Evolutionary conservation across 2,888 invertebrate genomes (phyloP), one percentile per base, ranked within the genome.

Genomic region (Trypoxylon attenuatum): DNA sequence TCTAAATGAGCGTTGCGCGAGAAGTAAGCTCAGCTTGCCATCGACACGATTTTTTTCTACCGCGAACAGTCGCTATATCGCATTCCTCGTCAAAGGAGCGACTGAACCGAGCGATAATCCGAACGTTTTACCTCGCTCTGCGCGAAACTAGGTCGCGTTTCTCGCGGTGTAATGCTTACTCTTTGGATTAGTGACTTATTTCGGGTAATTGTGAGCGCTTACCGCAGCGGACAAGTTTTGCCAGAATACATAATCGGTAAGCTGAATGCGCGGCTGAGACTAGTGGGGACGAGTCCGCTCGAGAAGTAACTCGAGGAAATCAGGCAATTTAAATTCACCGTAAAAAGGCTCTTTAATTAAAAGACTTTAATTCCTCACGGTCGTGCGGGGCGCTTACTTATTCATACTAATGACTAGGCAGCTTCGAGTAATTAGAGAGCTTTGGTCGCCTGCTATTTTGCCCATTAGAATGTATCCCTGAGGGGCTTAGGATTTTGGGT

Each of bases 321-420:
- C 78, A 83, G 81, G 82, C 80, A 82, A 84, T 84, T 84, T 84
- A 83, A 83, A 85, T 84, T 79, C 84, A 73, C 76, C 75, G 81
- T 79, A 82, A 84, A 83, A 81, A 80, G 77, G 75, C 73, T 75
- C 76, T 81, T 82, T 83, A 82, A 84, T 84, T 83, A 81, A 84
- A 79, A 80, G 80, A 79, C 77, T 80, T 81, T 79, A 82, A 82
- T 84, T 83, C 72, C 71, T 81, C 74, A 73, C 67, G 73, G 73
- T 63, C 65, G 71, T 71, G 50, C 52, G 52, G 57, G 67, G 64
- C 59, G 69, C 65, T 82, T 79, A 80, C 77, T 83, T 80, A 80
- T 81, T 84, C 83, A 80, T 82, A 80, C 82, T 84, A 84, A 84
- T 80, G 80, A 82, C 80, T 72, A 65, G 75, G 69, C 71, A 64